These are phyloP conservation scores for Anoplophora glabripennis DNA, from an alignment of 1,140 invertebrate genomes.

Conservation along the genomic window DNA sequence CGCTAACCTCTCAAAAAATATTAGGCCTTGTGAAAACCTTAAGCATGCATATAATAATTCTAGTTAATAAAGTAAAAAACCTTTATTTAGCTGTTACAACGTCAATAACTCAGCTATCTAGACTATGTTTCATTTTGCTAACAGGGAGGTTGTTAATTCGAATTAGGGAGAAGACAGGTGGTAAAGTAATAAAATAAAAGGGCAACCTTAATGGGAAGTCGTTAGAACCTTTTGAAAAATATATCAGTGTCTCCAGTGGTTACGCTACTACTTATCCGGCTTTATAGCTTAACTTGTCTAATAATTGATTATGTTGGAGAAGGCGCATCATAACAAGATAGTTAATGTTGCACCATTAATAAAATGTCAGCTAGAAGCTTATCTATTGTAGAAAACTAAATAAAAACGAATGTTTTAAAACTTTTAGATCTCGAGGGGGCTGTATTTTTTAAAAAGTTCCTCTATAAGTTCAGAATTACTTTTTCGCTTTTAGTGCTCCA, in stretches of 20 bases:
- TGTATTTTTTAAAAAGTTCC: too few relatives aligned
- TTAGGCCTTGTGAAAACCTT: too few relatives aligned
- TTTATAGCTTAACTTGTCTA: slow-evolving; percentile 17
- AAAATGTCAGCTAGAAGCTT: not conserved
- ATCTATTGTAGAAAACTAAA: too few relatives aligned
- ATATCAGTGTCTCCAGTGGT: slow-evolving; percentile 5
- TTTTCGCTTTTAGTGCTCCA: too few relatives aligned
- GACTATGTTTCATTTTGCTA: slow-evolving; percentile 8
- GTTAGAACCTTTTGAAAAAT: slow-evolving; percentile 19
- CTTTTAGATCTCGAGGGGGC: too few relatives aligned
- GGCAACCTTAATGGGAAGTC: slow-evolving; percentile 7
- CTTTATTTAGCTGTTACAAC: too few relatives aligned
- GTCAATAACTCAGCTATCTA: too few relatives aligned
- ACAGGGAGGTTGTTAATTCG: slow-evolving; percentile 17
- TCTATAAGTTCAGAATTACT: too few relatives aligned
- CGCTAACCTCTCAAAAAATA: too few relatives aligned
- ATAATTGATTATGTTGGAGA: slow-evolving; percentile 14
- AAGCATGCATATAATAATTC: too few relatives aligned
- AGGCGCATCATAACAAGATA: not conserved
- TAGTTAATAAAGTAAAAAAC: too few relatives aligned
- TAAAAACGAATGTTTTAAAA: too few relatives aligned
- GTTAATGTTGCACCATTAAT: not conserved
- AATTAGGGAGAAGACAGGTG: slow-evolving; percentile 17
- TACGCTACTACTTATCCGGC: not conserved
- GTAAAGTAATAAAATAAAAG: slow-evolving; percentile 19